phyloP scores from a whole-genome alignment of 2,797 vertebrate genomes.

The Octomys mimax region DNA sequence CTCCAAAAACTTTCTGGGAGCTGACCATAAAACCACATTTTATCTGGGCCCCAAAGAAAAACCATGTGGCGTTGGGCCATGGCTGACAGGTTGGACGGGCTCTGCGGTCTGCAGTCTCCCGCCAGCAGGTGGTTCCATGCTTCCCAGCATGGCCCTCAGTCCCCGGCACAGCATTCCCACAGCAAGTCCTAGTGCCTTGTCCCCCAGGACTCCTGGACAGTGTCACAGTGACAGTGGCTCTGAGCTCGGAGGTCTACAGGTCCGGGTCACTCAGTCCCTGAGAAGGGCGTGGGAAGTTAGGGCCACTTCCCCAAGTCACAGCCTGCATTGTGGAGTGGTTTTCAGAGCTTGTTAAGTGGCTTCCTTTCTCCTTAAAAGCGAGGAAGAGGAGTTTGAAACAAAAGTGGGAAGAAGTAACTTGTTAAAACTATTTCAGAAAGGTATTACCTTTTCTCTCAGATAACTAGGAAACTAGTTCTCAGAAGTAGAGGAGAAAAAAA shows the following conservation, averaged over 20 bases:
- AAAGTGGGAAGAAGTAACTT: neutral
- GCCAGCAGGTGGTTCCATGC: neutral
- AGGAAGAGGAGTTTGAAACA: neutral
- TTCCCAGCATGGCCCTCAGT: neutral
- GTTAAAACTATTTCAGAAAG: neutral
- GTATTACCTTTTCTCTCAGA: neutral
- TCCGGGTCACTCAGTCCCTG: neutral
- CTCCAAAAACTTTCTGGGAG: neutral
- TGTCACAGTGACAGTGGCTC: neutral
- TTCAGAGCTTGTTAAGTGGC: neutral
- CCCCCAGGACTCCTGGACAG: neutral
- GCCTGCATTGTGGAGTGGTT: neutral
- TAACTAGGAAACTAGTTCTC: neutral
- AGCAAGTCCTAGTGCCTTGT: neutral
- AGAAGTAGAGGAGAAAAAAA: too few species aligned
- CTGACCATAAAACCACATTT: neutral
- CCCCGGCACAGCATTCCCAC: neutral
- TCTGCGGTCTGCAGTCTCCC: neutral
- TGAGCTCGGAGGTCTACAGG: neutral
- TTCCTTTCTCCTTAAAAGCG: neutral
- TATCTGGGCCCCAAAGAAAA: neutral
- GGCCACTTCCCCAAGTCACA: neutral
- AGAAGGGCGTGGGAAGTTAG: neutral
- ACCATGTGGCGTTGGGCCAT: neutral
- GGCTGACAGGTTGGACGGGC: neutral